A percentile compares a stretch with the other conserved stretches of the same genome.
Evolutionary conservation across 2,888 invertebrate genomes (phyloP).

Genomic region (Caenorhabditis drosophilae): DNA sequence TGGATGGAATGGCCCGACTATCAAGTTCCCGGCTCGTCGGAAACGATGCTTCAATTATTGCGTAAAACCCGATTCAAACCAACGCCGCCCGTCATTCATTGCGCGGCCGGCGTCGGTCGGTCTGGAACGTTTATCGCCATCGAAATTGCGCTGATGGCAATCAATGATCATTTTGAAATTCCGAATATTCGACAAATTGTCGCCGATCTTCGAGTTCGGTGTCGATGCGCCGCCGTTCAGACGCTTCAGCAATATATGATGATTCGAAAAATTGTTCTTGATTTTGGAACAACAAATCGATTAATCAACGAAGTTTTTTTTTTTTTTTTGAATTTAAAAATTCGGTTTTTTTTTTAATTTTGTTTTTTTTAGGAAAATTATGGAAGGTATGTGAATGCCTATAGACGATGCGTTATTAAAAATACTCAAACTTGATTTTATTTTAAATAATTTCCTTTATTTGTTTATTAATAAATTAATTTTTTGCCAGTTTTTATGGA

Average conservation of each 20-base stretch:
- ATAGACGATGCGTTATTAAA: too few relatives aligned
- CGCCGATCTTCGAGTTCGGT: background rate
- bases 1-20: slow-evolving; percentile 44
- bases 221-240: background rate
- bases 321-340: too few relatives aligned
- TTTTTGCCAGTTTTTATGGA: too few relatives aligned
- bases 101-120: slow-evolving; percentile 40
- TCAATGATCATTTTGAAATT: slow-evolving; percentile 11
- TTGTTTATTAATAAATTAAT: too few relatives aligned
- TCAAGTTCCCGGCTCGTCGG: slow-evolving; percentile 33
- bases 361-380: background rate
- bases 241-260: slow-evolving; percentile 2
- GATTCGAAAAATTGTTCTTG: slow-evolving; percentile 1
- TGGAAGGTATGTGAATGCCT: background rate
- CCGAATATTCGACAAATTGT: slow-evolving; percentile 20
- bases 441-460: too few relatives aligned
- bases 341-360: background rate
- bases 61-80: slow-evolving; percentile 15
- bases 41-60: slow-evolving; percentile 26
- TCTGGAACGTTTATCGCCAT: slow-evolving; percentile 31
- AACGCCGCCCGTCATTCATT: slow-evolving; percentile 34
- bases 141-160: slow-evolving; percentile 26
- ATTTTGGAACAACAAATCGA: slow-evolving; percentile 25
- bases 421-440: too few relatives aligned
- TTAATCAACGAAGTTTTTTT: slow-evolving; percentile 12